Evolutionary conservation across 2,113 vertebrate genomes (phyloP).

Genomic region (Tautogolabrus adspersus): DNA sequence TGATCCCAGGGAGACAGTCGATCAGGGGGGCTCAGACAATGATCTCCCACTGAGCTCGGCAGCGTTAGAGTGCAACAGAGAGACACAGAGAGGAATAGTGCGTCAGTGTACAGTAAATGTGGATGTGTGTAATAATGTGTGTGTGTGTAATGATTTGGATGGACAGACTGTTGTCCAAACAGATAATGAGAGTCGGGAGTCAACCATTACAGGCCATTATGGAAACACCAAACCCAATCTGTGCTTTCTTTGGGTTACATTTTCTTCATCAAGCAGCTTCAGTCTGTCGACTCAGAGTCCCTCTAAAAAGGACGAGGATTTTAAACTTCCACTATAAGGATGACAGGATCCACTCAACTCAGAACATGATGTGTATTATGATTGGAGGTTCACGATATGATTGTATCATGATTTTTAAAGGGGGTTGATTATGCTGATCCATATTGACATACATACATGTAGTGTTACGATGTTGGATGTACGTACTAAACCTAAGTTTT

Average conservation of each 20-base stretch:
- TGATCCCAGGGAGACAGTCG: slow-evolving; percentile 78
- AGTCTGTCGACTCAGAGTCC: not conserved
- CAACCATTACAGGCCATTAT: slow-evolving; percentile 67
- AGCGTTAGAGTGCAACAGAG: slow-evolving; percentile 50
- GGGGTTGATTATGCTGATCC: no score
- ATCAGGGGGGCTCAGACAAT: slow-evolving; percentile 75
- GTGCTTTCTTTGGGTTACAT: slow-evolving; percentile 28
- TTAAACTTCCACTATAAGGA: no score
- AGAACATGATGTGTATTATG: no score
- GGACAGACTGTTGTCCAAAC: slow-evolving; percentile 50
- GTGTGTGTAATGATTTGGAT: slow-evolving; percentile 6
- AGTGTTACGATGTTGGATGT: no score
- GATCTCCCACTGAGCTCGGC: slow-evolving; percentile 65
- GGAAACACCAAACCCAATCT: slow-evolving; percentile 40
- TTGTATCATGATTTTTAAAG: no score
- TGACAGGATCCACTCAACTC: no score
- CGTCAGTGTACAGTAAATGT: slow-evolving; percentile 64
- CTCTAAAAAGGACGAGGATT: not conserved
- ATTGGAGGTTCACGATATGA: no score
- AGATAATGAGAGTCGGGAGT: slow-evolving; percentile 62
- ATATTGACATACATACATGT: no score
- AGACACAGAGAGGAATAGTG: slow-evolving; percentile 47
- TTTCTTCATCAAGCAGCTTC: slow-evolving; percentile 11
- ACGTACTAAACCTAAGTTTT: no score
- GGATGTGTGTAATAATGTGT: slow-evolving; percentile 27